Evolutionary conservation across 53 echinoderm and acorn worm genomes (phyloP).

Genomic region (Paracentrotus lividus): DNA sequence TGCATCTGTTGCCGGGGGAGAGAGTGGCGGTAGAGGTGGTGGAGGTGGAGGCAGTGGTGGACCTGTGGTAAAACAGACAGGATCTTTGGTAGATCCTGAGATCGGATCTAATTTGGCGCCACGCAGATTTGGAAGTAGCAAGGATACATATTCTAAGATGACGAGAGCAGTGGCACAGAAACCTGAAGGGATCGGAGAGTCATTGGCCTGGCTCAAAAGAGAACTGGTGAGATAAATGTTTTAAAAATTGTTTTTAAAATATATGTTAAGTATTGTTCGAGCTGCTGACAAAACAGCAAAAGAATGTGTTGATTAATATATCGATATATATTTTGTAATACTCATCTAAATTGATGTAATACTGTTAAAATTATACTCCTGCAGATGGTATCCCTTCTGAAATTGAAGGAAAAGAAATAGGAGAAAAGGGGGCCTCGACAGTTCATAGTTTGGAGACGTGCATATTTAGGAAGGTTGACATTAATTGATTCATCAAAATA

Average conservation of each 20-base stretch:
- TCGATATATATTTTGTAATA: no score
- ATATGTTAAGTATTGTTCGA: no score
- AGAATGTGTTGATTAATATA: no score
- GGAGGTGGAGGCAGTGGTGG: not conserved
- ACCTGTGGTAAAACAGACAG: not conserved
- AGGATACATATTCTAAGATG: constrained; percentile 41
- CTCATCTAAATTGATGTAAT: no score
- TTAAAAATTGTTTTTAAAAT: not conserved
- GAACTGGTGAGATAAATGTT: constrained; percentile 38
- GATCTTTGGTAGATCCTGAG: not conserved
- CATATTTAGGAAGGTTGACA: no score
- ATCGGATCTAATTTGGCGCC: constrained; percentile 25
- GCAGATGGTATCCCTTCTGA: no score
- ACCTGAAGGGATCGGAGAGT: constrained; percentile 60
- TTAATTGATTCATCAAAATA: no score
- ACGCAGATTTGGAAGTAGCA: not conserved
- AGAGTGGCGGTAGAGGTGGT: constrained; percentile 1
- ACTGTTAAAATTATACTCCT: no score
- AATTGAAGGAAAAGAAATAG: no score
- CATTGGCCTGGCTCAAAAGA: constrained; percentile 47
- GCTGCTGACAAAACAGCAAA: no score
- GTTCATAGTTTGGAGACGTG: no score
- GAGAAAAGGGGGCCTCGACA: no score
- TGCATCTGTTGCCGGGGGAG: not conserved
- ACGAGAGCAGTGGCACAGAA: constrained; percentile 49